Base-by-base conservation (phyloP, 1,140 invertebrate genomes). In the Melanaphis sacchari region DNA sequence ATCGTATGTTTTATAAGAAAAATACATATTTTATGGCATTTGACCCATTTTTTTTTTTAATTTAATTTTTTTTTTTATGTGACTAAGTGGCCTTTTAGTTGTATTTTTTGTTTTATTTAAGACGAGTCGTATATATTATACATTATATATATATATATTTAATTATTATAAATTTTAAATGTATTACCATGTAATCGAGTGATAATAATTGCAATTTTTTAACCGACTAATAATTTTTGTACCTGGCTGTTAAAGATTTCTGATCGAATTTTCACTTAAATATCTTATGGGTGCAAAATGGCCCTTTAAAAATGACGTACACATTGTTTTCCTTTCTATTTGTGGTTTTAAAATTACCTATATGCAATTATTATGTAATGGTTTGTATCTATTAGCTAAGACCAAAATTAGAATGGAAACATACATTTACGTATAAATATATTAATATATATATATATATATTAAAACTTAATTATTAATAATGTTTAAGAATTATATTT, bases 191-290 rank as follows among this genome's bases (percentile, higher is more conserved):
- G 81, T 85, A 93, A 93, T 93, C 21, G 46, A 93, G 81, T 93
- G 91, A 93, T 93, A 81, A 92, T 84, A 52, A 93, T 85, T 93
- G 76, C 76, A 85, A 52, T 93, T 93, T 92, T 93, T 93, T 93
- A 93, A 93, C 46, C 91, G 52, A 84, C 81, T 93, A 93, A 85
- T 93, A 93, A 84, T 92, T 82, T 91, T 93, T 93, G 91, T 93
- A 93, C 81, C 91, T 93, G 91, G 91, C 91, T 93, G 91, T 93
- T 93, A 91, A 81, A 36, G 43, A 85, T 49, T 54, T 93, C 81
- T 49, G 91, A 93, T 93, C 91, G 91, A 93, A 93, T 93, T 90
- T 93, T 93, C 91, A 59, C 36, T 11, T 93, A 84, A 52, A 93
- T 93, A 84, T 54, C 43, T 76, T 82, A 46, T 93, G 54, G 91